phyloP scores from a whole-genome alignment of 2,797 vertebrate species.

The Hippoglossus hippoglossus region DNA sequence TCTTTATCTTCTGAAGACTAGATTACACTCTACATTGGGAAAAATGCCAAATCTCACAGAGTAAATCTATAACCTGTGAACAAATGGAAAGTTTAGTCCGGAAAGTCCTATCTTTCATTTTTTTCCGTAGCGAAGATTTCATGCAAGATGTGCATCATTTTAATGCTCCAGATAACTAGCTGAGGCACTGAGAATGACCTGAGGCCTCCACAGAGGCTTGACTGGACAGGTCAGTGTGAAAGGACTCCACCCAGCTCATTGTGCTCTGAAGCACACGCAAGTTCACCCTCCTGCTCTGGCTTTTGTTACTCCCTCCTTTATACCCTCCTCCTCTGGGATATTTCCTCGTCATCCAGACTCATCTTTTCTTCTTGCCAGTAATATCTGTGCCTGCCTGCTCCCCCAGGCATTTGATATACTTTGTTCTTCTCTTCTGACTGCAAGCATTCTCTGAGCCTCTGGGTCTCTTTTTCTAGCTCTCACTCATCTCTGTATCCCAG shows the following conservation, averaged over 20 bases:
- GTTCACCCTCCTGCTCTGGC: constrained; percentile 53
- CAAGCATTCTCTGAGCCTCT: constrained; percentile 48
- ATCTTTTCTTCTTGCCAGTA: constrained; percentile 72
- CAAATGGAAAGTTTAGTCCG: no score
- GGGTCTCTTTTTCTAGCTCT: constrained; percentile 10
- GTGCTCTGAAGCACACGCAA: constrained; percentile 38
- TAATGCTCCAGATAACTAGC: constrained; percentile 52
- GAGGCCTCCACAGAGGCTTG: constrained; percentile 33
- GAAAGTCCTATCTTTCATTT: not conserved
- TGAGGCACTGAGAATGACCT: constrained; percentile 23
- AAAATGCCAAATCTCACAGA: not conserved
- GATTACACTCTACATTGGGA: not conserved
- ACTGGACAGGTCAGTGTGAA: constrained; percentile 51
- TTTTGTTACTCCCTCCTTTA: constrained; percentile 58
- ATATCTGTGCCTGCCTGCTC: constrained; percentile 68
- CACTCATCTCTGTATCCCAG: constrained; percentile 58
- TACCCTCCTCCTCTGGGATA: constrained; percentile 55
- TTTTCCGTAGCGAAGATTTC: constrained; percentile 1
- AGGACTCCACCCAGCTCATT: constrained; percentile 33
- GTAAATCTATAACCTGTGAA: not conserved
- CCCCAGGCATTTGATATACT: constrained; percentile 70
- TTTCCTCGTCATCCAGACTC: constrained; percentile 60
- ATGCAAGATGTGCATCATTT: constrained; percentile 44
- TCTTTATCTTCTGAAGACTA: not conserved
- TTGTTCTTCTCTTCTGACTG: constrained; percentile 58